A percentile compares a stretch with the other conserved stretches of the same genome.
These are phyloP conservation scores for Otolemur crassicaudatus DNA, from an alignment of 2,797 vertebrate genomes.

Conservation along the genomic window DNA sequence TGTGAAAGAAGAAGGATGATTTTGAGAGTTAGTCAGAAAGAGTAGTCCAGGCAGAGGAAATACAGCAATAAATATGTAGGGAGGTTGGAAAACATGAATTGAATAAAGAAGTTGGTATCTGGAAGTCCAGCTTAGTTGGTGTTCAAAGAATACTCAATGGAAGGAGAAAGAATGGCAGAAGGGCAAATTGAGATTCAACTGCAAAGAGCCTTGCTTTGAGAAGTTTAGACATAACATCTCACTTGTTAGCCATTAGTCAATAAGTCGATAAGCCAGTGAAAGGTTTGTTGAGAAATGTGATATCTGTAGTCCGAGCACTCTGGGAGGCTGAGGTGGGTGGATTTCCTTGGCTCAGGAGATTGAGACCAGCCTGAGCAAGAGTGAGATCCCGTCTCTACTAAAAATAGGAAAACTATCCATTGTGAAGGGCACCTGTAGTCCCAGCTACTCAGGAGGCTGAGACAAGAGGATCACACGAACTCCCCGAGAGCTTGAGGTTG, in stretches of 20 bases:
- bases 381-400: too few relatives aligned
- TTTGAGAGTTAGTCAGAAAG: neutral
- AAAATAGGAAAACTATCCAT: too few relatives aligned
- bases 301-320: too few relatives aligned
- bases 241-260: neutral
- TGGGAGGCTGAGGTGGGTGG: too few relatives aligned
- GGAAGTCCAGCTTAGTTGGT: constrained; percentile 27
- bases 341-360: too few relatives aligned
- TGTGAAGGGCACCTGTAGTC: too few relatives aligned
- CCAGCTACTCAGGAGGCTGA: too few relatives aligned
- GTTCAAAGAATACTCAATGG: neutral
- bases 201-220: neutral
- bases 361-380: too few relatives aligned
- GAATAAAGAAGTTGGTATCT: neutral
- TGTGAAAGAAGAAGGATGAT: neutral
- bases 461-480: too few relatives aligned
- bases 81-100: neutral
- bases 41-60: neutral
- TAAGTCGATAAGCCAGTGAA: neutral
- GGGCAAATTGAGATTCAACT: neutral
- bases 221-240: neutral
- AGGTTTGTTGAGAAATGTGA: neutral
- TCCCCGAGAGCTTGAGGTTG: too few relatives aligned
- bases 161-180: constrained; percentile 15
- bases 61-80: neutral